phyloP scores from a whole-genome alignment of 2,113 vertebrate species.

The Microtus montanus region DNA sequence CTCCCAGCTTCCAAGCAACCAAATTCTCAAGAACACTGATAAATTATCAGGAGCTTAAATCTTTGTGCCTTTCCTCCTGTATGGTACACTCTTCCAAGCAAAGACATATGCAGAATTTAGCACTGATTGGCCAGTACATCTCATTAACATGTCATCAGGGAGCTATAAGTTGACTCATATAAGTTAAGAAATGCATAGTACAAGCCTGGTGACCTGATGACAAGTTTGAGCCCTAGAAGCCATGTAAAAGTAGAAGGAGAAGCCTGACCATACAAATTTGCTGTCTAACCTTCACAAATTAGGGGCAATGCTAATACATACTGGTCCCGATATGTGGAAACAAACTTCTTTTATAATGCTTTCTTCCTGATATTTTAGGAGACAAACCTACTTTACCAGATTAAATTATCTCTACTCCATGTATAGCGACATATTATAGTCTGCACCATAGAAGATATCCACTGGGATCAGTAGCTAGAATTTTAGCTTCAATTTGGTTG shows the following conservation, averaged over 20 bases:
- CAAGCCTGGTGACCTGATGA: neutral
- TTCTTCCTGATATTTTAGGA: neutral
- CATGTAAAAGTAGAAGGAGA: neutral
- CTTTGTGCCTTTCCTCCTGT: neutral
- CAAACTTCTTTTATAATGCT: neutral
- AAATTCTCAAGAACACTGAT: neutral
- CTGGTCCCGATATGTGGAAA: neutral
- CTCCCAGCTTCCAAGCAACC: neutral
- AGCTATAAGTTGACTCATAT: neutral
- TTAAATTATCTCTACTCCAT: neutral
- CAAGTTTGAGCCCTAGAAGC: too few species aligned
- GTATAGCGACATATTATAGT: neutral
- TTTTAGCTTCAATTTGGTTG: neutral
- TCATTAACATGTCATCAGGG: neutral
- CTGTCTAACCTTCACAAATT: neutral
- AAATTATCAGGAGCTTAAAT: neutral
- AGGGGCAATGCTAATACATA: neutral
- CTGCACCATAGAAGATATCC: neutral
- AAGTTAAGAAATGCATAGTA: neutral
- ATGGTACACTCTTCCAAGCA: neutral
- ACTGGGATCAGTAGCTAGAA: neutral
- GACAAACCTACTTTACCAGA: neutral
- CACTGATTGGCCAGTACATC: neutral
- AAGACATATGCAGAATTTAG: neutral
- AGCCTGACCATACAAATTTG: too few species aligned